Base-by-base conservation (phyloP, 2,888 invertebrate species). In the Agrilus cyanescens region DNA sequence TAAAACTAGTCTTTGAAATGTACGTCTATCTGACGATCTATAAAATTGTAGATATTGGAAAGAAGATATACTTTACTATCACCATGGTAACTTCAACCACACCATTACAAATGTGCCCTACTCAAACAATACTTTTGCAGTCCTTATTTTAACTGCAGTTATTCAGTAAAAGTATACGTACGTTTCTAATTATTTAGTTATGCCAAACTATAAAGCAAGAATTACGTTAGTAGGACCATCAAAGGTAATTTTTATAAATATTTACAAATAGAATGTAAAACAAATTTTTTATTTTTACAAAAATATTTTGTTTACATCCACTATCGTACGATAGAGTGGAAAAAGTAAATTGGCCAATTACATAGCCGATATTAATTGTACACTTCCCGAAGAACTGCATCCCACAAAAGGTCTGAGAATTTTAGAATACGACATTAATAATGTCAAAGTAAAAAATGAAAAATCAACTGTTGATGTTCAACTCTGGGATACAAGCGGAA, bases 401-500 rank as follows among this genome's bases (percentile, higher is more conserved):
- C 47, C 55, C 14, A 58, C 56, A 4, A 50, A 53, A 34, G 51
- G 54, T 1, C 44, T 56, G 10, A 29, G 58, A 38, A 56, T 58
- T 37, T 38, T 58, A 12, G 58, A 58, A 43, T 56, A 53, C 40
- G 58, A 58, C 41, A 46, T 56, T 12, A 46, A 46, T 33, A 49
- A 56, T 43, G 46, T 57, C 5, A 51, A 55, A 38, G 43, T 58
- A 4, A 46, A 54, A 16, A 53, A 52, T 20, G 40, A 20, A 10
- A 53, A 47, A 35, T 18, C 43, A 1, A 52, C 56, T 31, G 47
- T 56, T 32, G 58, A 58, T 46, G 50, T 58, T 4, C 55, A 58
- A 41, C 42, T 58, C 14, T 58, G 58, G 58, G 58, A 58, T 44
- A 49, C 50, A 15, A 56, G 56, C 47, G 58, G 58, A 4, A 55